These are phyloP conservation scores for Drosophila yooni DNA, from an alignment of 2,888 invertebrate species.

Conservation along the genomic window DNA sequence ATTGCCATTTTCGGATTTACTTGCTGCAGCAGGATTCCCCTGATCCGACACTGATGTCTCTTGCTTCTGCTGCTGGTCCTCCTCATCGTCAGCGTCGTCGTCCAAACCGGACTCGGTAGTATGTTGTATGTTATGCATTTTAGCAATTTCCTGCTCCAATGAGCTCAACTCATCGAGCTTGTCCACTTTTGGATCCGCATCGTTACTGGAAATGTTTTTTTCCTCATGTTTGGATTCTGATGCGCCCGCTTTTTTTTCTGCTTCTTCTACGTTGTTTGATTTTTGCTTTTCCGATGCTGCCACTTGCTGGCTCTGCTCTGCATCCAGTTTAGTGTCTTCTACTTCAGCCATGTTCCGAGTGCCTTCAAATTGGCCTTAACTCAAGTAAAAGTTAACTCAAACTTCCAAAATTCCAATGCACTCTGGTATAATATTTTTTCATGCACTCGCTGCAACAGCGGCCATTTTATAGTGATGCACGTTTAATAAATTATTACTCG, in stretches of 20 bases:
- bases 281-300: conserved; percentile 17
- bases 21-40: conserved; percentile 3
- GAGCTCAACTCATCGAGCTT: conserved; percentile 79
- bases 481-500: conserved; percentile 4
- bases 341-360: conserved; percentile 45
- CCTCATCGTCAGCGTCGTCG: background rate
- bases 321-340: conserved; percentile 24
- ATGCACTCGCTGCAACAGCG: conserved; percentile 66
- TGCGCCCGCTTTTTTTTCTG: conserved; percentile 50
- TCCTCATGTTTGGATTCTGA: conserved; percentile 43
- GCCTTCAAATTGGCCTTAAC: conserved; percentile 4
- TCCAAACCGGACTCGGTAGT: conserved; percentile 25
- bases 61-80: background rate
- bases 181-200: conserved; percentile 31
- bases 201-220: conserved; percentile 13
- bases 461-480: conserved; percentile 68
- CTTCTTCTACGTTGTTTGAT: conserved; percentile 36
- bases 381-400: conserved; percentile 6
- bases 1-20: conserved; percentile 33
- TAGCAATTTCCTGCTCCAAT: conserved; percentile 83
- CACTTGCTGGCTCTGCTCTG: conserved; percentile 7
- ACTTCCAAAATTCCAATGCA: conserved; percentile 33
- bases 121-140: conserved; percentile 75
- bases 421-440: conserved; percentile 28
- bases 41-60: conserved; percentile 6